These are phyloP conservation scores for Drosophila equinoxialis DNA, from an alignment of 1,140 invertebrate genomes.

Conservation along the genomic window DNA sequence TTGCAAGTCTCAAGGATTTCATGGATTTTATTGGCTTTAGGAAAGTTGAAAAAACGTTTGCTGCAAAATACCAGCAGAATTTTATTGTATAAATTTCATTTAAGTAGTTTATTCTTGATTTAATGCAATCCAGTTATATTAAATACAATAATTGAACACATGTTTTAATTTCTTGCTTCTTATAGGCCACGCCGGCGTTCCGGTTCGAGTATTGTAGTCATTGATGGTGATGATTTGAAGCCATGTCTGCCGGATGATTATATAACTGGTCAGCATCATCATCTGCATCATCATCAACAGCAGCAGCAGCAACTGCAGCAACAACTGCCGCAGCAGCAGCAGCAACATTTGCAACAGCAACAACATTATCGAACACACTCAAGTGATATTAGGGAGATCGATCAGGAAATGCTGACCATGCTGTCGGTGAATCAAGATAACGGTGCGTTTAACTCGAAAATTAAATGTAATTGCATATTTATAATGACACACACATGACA, in stretches of 20 bases:
- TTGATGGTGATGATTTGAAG: constrained; percentile 86
- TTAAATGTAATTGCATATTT: background rate
- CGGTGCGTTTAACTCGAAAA: constrained; percentile 79
- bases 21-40: constrained; percentile 23
- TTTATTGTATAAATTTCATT: too few species aligned
- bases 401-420: constrained; percentile 88
- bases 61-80: background rate
- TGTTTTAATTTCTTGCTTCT: constrained; percentile 4
- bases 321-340: constrained; percentile 43
- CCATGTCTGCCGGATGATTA: constrained; percentile 83
- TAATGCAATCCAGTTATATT: background rate
- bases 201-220: constrained; percentile 88
- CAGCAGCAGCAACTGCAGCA: constrained; percentile 45
- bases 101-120: too few species aligned
- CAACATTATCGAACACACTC: constrained; percentile 78
- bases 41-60: constrained; percentile 21
- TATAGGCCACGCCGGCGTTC: constrained; percentile 87
- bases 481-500: background rate
- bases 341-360: constrained; percentile 35
- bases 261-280: constrained; percentile 73
- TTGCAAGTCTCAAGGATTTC: constrained; percentile 24
- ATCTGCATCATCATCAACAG: constrained; percentile 48
- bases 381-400: constrained; percentile 83
- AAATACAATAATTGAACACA: too few species aligned
- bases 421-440: constrained; percentile 87